Evolutionary conservation across 2,797 vertebrate species (phyloP).

Genomic region (Anomalospiza imberbis): DNA sequence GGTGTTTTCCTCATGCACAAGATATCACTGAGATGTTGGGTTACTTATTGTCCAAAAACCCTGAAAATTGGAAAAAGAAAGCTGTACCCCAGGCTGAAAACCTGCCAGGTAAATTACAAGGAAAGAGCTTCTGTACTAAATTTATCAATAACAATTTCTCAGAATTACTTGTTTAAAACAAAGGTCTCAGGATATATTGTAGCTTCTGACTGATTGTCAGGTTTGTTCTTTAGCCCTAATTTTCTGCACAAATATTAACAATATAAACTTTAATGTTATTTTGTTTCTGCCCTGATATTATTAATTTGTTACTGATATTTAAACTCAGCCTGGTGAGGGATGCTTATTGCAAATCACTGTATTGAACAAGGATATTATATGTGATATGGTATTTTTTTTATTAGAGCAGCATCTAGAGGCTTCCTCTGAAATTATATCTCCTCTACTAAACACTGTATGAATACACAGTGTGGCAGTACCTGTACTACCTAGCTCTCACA

Average conservation of each 20-base stretch:
- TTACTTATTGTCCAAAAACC: not conserved
- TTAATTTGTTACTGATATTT: not conserved
- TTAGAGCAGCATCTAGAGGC: slow-evolving; percentile 57
- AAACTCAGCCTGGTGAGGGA: not conserved
- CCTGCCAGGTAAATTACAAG: not conserved
- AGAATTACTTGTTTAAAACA: not conserved
- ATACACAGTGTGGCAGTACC: not conserved
- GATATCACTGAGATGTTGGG: not conserved
- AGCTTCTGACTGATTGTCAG: not conserved
- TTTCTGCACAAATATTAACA: not conserved
- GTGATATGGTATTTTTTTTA: not conserved
- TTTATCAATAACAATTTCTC: not conserved
- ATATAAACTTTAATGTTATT: not conserved
- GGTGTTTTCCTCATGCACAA: not conserved
- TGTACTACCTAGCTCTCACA: not conserved
- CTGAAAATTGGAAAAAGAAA: not conserved
- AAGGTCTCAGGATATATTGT: not conserved
- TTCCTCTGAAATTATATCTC: slow-evolving; percentile 22
- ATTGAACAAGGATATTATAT: not conserved
- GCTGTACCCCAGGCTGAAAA: not conserved
- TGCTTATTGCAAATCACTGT: not conserved
- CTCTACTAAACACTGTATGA: not conserved
- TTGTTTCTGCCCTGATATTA: not conserved
- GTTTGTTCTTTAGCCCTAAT: not conserved
- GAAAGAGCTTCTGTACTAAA: not conserved